phyloP scores from a whole-genome alignment of 2,888 invertebrate genomes.

The Tinea semifulvella region DNA sequence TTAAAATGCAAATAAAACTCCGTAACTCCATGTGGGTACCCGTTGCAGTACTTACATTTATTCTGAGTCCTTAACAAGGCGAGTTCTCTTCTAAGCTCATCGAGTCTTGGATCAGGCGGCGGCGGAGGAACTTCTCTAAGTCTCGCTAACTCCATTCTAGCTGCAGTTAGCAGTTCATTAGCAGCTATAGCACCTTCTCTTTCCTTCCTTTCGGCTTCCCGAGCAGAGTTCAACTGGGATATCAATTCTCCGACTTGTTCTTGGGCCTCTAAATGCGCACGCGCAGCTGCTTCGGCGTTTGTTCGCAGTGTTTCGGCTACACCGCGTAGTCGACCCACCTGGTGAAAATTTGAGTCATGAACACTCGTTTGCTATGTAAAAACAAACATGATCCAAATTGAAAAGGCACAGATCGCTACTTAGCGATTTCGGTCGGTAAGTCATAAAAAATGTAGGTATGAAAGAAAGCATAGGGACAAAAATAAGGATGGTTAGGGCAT shows the following conservation, averaged over 20 bases:
- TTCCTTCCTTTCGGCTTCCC: constrained; percentile 59
- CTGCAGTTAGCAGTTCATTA: constrained; percentile 69
- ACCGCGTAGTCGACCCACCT: constrained; percentile 60
- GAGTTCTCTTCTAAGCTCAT: constrained; percentile 80
- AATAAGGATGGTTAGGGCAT: too few relatives aligned
- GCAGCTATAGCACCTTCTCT: constrained; percentile 60
- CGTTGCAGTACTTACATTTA: constrained; percentile 73
- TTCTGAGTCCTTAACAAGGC: constrained; percentile 77
- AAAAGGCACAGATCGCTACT: too few relatives aligned
- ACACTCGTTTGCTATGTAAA: too few relatives aligned
- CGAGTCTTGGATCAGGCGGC: constrained; percentile 77
- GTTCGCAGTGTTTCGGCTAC: constrained; percentile 67
- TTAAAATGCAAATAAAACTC: too few relatives aligned
- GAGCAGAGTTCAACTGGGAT: constrained; percentile 54
- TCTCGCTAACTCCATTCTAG: constrained; percentile 73
- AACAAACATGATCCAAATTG: too few relatives aligned
- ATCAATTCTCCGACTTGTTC: constrained; percentile 55
- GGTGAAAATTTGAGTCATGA: too few relatives aligned
- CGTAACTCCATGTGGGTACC: too few relatives aligned
- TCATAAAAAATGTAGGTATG: too few relatives aligned
- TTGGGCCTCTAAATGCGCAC: constrained; percentile 62
- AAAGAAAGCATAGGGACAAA: too few relatives aligned
- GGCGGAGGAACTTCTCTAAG: constrained; percentile 69
- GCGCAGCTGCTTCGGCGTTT: constrained; percentile 65
- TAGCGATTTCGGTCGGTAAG: too few relatives aligned